Base-by-base conservation (phyloP, 2,797 vertebrate genomes). In the Lacerta viridis region DNA sequence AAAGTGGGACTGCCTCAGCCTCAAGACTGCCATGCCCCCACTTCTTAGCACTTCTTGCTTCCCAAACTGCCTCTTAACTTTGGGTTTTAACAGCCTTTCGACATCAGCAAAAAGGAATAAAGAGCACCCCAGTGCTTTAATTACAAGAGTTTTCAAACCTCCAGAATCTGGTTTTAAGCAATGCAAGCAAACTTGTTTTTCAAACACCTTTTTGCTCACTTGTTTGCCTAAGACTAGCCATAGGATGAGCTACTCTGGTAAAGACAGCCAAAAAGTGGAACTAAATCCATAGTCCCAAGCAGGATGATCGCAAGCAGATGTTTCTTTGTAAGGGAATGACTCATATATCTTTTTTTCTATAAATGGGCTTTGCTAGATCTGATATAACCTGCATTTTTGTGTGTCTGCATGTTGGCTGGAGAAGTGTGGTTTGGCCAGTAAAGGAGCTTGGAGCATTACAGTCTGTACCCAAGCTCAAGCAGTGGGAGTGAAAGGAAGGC, bases 201-300 rank as follows among this genome's bases (percentile, higher is more conserved):
- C 50, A 87, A 88, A 82, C 33, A 15, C n/a, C 36, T 78, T 85
- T 80, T 80, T 29, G 25, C 23, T 66, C 20, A 20, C 15, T 85
- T 85, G 18, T 36, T 66, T 85, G 77, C 41, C 69, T 50, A 69
- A 83, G 23, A 50, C 80, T 80, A 83, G 59, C 69, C 7, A 39
- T 75, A 92, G 72, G 87, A 83, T 59, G 79, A 84, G 23, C 2
- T 1, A 41, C 90, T 77, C 80, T 83, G 83, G 84, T 82, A 84
- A 93, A 91, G 66, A 13, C 77, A 55, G 71, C 88, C 18, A 81
- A 4, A 89, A 25, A 86, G 83, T 9, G 80, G 61, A 78, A 76
- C 10, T 39, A 80, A 90, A 83, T 85, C n/a, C 18, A 0, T 0
- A 61, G 11, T 25, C 68, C 77, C 83, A 83, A 61, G 27, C 50